These are phyloP conservation scores for Argynnis bischoffii DNA, from an alignment of 2,888 invertebrate species.

Conservation along the genomic window DNA sequence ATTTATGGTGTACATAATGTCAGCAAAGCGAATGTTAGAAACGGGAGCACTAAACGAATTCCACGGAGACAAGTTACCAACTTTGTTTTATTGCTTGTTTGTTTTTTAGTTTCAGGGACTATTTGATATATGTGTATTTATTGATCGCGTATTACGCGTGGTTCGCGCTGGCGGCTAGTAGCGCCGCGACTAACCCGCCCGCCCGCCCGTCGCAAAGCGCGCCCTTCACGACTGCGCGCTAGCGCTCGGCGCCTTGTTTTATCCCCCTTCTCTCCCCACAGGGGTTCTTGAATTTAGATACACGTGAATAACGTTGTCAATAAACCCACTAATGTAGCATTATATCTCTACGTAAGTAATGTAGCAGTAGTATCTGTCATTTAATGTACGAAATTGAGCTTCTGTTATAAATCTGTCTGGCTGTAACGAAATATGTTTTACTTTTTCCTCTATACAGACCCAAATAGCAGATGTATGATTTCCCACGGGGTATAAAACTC, in stretches of 20 bases:
- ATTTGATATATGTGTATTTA: conserved; percentile 45
- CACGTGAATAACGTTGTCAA: conserved; percentile 57
- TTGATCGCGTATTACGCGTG: conserved; percentile 66
- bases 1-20: conserved; percentile 54
- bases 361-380: conserved; percentile 20
- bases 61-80: conserved; percentile 25
- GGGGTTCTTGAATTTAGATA: conserved; percentile 45
- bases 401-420: not conserved
- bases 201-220: conserved; percentile 51
- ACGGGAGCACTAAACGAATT: conserved; percentile 23
- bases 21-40: conserved; percentile 53
- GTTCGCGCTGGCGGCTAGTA: conserved; percentile 74
- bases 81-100: conserved; percentile 15
- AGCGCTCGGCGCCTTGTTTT: conserved; percentile 55
- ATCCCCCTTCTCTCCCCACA: conserved; percentile 52
- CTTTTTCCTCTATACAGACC: not conserved
- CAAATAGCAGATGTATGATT: conserved; percentile 25
- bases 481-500: conserved; percentile 21
- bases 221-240: conserved; percentile 62
- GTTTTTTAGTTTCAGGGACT: conserved; percentile 32
- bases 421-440: conserved; percentile 5
- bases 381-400: conserved; percentile 4
- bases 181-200: conserved; percentile 74
- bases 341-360: conserved; percentile 23
- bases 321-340: conserved; percentile 44